Percentiles rank a stretch among this genome's conserved stretches.
phyloP scores from a whole-genome alignment of 2,888 invertebrate species.

The Trissolcus brochymenae region DNA sequence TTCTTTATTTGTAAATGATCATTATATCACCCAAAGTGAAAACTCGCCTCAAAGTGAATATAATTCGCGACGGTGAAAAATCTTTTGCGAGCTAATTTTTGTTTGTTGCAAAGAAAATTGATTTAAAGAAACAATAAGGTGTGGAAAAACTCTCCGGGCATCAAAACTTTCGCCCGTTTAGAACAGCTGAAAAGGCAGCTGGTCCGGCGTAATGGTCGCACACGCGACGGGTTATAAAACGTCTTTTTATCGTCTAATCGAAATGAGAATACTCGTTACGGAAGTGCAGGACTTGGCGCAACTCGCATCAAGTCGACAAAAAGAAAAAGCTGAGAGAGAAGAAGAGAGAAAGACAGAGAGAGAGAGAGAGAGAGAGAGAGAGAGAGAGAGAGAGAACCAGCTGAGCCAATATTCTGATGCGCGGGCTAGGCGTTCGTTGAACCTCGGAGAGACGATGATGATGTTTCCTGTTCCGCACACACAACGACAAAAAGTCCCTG shows the following conservation, averaged over 20 bases:
- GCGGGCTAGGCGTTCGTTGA: conserved; percentile 71
- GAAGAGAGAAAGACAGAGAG: background rate
- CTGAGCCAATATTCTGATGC: conserved; percentile 70
- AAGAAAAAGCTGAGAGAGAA: conserved; percentile 48
- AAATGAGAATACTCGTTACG: conserved; percentile 56
- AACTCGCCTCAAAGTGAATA: too few relatives aligned
- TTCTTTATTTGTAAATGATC: too few relatives aligned
- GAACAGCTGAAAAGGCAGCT: conserved; percentile 30
- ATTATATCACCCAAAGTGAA: too few relatives aligned
- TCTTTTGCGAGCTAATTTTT: background rate
- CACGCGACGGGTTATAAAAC: conserved; percentile 50
- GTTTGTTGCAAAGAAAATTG: conserved; percentile 8
- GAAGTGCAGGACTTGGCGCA: conserved; percentile 58
- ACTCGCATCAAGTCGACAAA: conserved; percentile 63
- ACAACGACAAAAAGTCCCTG: conserved; percentile 39
- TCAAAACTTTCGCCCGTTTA: conserved; percentile 38
- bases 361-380: conserved; percentile 56
- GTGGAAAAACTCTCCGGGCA: conserved; percentile 17
- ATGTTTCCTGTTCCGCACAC: conserved; percentile 58
- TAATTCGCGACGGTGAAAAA: too few relatives aligned
- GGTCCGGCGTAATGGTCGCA: conserved; percentile 41
- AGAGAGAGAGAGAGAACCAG: conserved; percentile 62
- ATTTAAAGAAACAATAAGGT: conserved; percentile 19
- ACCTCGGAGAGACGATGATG: conserved; percentile 61
- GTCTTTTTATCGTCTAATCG: conserved; percentile 58